Evolutionary conservation across 1,140 invertebrate genomes (phyloP).

Genomic region (Pemphigus obesinymphae): DNA sequence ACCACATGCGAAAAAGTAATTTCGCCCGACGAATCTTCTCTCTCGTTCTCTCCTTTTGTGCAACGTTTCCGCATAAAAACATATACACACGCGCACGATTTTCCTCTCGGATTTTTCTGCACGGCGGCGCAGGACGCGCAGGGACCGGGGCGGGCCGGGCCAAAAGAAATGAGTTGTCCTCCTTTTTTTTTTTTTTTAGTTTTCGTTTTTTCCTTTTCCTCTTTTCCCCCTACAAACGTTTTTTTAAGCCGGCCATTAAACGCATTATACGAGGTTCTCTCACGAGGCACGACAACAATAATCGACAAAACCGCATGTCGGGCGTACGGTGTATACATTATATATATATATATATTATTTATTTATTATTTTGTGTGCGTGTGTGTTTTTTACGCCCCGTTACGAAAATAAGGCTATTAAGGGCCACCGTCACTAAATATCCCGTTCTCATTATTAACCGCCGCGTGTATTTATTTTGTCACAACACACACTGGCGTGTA

Average conservation of each 20-base stretch:
- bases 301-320: constrained; percentile 8
- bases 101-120: background rate
- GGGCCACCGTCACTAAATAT: background rate
- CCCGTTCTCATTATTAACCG: background rate
- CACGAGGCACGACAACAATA: constrained; percentile 22
- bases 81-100: background rate
- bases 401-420: constrained; percentile 36
- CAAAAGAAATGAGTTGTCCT: background rate
- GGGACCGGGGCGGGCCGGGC: too few relatives aligned
- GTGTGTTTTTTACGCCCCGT: background rate
- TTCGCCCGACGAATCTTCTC: constrained; percentile 15
- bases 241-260: constrained; percentile 18
- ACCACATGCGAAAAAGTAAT: constrained; percentile 40
- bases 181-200: background rate
- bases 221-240: background rate
- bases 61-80: background rate
- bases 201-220: too few relatives aligned
- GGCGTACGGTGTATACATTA: too few relatives aligned
- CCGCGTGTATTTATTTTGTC: constrained; percentile 36
- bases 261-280: constrained; percentile 10
- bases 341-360: constrained; percentile 2
- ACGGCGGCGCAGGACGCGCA: background rate
- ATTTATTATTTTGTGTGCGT: background rate
- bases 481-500: constrained; percentile 12
- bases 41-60: constrained; percentile 1